Evolutionary conservation across 37 sponge, comb jelly and placozoan species (phyloP), one percentile per base, ranked within the genome.

Genomic region (Axinella damicornis): DNA sequence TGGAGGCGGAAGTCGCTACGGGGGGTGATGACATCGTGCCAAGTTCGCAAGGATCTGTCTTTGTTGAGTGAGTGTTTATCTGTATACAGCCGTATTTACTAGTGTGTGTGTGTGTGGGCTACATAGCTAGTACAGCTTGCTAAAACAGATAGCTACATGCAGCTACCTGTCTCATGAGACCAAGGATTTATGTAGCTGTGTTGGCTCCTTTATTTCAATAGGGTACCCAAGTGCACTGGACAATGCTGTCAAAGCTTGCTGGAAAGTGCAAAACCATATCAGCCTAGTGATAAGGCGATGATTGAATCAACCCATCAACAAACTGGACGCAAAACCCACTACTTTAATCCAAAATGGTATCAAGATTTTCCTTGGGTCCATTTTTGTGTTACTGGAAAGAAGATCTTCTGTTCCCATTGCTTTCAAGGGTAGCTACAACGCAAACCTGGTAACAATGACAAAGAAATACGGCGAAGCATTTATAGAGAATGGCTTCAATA

Each of bases 281-380:
- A 77, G 35, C 77, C 77, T 36, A 20, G 22, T 9, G 11, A 77
- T 61, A 25, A 59, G 62, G 60, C 77, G 32, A 54, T 61, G 27
- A 59, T 77, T 31, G 63, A 0, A 33, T 35, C 62, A 33, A 77
- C 77, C 5, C 52, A 59, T 13, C 77, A 77, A 38, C 33, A 77
- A 77, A 39, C 58, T 33, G 77, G 77, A 20, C 58, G 59, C 36
- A 77, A 77, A 17, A 39, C 27, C 18, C 77, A 13, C 38, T 77
- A 13, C 37, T 33, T 77, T 5, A 77, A 77, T 61, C 77, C 61
- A 18, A 57, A 77, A 61, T 77, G 77, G 62, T 77, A 77, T 61
- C 2, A 59, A 59, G 61, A 77, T 35, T 59, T 35, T 37, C n/a
- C 24, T 20, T 77, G 77, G 63, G 5, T 77, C 27, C 77, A 77